Base-by-base conservation (phyloP, 92 coral and sea anemone species). In the Zoanthus sansibaricus region DNA sequence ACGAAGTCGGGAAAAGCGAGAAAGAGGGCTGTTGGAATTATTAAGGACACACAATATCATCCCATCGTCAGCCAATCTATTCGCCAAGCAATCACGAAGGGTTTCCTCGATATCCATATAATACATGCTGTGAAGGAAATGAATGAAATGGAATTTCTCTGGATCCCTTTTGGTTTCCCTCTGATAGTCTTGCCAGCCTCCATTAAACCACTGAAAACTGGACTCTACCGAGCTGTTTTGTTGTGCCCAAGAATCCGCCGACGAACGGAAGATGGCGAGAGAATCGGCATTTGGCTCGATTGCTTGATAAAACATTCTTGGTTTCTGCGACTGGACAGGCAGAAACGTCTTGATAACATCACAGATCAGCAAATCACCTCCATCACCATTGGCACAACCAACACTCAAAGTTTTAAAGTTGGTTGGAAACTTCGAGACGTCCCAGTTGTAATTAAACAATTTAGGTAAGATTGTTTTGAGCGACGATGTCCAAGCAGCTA, bases 111-210 rank as follows among this genome's bases (percentile, higher is more conserved):
- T 15, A 11, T 85, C 62, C 25, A 55, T 64, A 42, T 37, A 37
- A 71, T 85, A 85, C 3, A 85, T 1, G 56, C 88, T 85, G 82
- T 85, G 82, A 13, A 74, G 44, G 72, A 85, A 85, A 85, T 85
- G 88, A 7, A 85, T 69, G 55, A 85, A 72, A 56, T 85, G 80
- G 58, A 75, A 85, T 4, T 37, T 16, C 21, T 3, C 5, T 1
- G 88, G 82, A 6, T 54, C 58, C 44, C 31, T 30, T 73, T 72
- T 44, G 30, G 82, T 85, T 58, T 32, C 88, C 16, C 33, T 49
- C 48, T 75, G 59, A 48, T 75, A 75, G 25, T 75, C 79, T 42
- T 75, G 33, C 79, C 79, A 75, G n/a, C 18, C 48, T 75, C 58
- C 58, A 16, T 13, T 17, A 30, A 15, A 75, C 79, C 79, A 75